Percentiles rank a stretch among this genome's conserved stretches.
phyloP scores from a whole-genome alignment of 2,797 vertebrate species.

The Telmatherina bonti region DNA sequence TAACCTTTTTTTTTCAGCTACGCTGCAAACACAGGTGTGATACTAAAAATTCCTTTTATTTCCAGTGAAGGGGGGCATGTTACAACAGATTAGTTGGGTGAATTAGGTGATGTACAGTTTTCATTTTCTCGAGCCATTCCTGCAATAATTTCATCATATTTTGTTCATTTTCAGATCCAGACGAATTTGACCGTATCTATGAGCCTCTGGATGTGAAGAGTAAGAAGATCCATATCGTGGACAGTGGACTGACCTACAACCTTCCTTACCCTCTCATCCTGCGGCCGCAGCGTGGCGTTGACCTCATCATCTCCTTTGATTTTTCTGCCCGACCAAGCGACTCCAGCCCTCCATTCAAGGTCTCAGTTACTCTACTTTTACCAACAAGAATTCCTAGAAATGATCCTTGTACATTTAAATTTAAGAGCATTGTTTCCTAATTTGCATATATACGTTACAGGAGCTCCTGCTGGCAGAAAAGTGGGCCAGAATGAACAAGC shows the following conservation, averaged over 20 bases:
- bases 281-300: slow-evolving; percentile 90
- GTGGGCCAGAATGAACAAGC: slow-evolving; percentile 99
- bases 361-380: slow-evolving; percentile 55
- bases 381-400: background rate
- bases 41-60: background rate
- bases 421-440: background rate
- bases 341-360: slow-evolving; percentile 98
- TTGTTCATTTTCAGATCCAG: slow-evolving; percentile 85
- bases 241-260: slow-evolving; percentile 97
- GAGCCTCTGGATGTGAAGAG: slow-evolving; percentile 98
- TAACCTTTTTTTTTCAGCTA: too few species aligned
- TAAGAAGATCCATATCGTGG: slow-evolving; percentile 97
- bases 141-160: background rate
- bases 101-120: background rate
- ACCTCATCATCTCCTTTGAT: slow-evolving; percentile 98
- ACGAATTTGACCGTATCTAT: slow-evolving; percentile 96
- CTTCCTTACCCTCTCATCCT: slow-evolving; percentile 94
- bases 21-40: too few species aligned
- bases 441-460: slow-evolving; percentile 71
- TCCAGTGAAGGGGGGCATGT: background rate
- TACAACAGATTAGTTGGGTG: background rate
- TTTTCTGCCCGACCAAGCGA: slow-evolving; percentile 97
- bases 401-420: background rate
- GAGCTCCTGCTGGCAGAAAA: slow-evolving; percentile 97
- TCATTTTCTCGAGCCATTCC: background rate